Base-by-base conservation (phyloP, 2,113 vertebrate species). In the Megalops atlanticus region DNA sequence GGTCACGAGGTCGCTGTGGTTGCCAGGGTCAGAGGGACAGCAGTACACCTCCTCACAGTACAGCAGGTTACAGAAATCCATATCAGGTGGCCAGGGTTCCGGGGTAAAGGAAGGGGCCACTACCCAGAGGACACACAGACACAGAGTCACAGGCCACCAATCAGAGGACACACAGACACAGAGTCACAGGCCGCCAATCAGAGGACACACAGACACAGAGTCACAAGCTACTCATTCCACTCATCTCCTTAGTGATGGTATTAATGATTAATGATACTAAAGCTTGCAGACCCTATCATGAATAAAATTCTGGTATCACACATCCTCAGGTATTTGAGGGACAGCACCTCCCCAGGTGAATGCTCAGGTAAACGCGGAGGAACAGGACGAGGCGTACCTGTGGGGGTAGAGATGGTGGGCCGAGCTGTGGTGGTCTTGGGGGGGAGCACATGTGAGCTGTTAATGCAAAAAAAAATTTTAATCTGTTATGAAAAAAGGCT, bases 21-120 rank as follows among this genome's bases (percentile, higher is more conserved):
- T 84, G 64, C 15, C 54, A 72, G 69, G 16, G 36, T 82, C 18
- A 0, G 84, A 24, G 4, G 88, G 78, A 85, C 98, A 99, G 89
- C 98, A 99, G 75, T 93, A 93, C 54, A 93, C 91, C 35, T 92
- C 80, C 4, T 95, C 88, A 78, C 97, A 98, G 7, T 95, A 95
- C 80, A 97, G 90, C 87, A 99, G 87, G 31, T 90, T 90, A 86
- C 96, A 99, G 91, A 99, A 98, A 91, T 93, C 91, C 54, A 99
- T 85, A 58, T 97, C 96, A 14, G 95, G 94, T 0, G 91, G 91
- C 88, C 58, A 89, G 3, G 43, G 82, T 10, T 78, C 78, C 21
- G 71, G 78, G 77, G 5, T 54, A 0, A 86, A 83, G 18, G 86
- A 11, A 0, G 52, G 58, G 58, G 58, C n/a, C 58, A 35, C 90